Evolutionary conservation across 2,113 vertebrate species (phyloP), one percentile per base, ranked within the genome.

Genomic region (Carollia perspicillata): DNA sequence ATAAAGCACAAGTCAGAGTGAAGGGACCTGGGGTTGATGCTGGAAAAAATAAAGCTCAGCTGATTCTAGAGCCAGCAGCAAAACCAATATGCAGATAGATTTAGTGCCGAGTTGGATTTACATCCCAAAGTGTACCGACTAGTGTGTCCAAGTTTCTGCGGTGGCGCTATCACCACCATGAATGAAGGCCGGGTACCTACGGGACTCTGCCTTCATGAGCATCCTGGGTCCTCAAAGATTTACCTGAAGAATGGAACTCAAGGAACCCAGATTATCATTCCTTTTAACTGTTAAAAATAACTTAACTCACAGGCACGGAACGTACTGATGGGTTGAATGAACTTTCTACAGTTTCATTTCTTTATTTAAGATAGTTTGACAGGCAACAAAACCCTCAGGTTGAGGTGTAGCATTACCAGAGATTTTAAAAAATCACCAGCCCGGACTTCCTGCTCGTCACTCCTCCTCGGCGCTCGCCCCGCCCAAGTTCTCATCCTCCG

Each of bases 271-370:
- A 47, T 4, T 58, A 26, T 75, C 18, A 42, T 13, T 23, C 49
- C 83, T 93, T 11, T 69, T 40, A 85, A 78, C 20, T 94, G 66
- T n/a, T 51, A 69, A 93, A 96, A 95, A 60, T 55, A 92, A 60
- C 47, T 79, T 65, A 63, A 81, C 23, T 89, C 22, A 28, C 55
- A 20, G 58, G 78, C 37, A 1, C 14, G 37, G 22, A 94, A 71
- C 18, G 88, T 40, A 83, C 37, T 40, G 23, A 84, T 60, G 40
- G 26, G 28, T 77, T 81, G 10, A 69, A 20, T 42, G 9, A 23
- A 95, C 44, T 84, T 72, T 93, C 68, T n/a, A 87, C 30, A 86
- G 33, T 88, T 90, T 14, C 13, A 63, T 30, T 30, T 12, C 68
- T n/a, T 40, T 33, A 71, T 42, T 80, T 72, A 68, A 68, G 72